Base-by-base conservation (phyloP, 2,797 vertebrate genomes). In the Sciurus carolinensis region DNA sequence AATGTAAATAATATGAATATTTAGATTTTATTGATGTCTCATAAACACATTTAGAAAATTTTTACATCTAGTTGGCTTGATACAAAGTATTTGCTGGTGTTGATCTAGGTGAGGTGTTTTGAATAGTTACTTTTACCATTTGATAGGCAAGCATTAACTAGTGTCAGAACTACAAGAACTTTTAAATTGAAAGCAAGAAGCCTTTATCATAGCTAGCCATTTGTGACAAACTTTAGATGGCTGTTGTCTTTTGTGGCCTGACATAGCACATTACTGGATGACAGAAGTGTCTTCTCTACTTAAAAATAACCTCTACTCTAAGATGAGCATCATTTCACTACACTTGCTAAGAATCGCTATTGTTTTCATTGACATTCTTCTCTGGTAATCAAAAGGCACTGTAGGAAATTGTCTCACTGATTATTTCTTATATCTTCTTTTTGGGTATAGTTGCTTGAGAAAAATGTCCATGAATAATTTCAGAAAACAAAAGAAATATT, bases 361-460 rank as follows among this genome's bases (percentile, higher is more conserved):
- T 69, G 36, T 75, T 75, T 71, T 91, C 44, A 67, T 42, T 93
- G 57, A 91, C 2, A 73, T 66, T 83, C 66, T 95, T 82, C 91
- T 91, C 64, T 84, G 28, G 52, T 39, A 93, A 39, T 33, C 28
- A 79, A 89, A 93, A 94, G 44, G 13, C 7, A 73, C 15, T 50
- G 3, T 59, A 72, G 33, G 28, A 91, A 97, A 84, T 64, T 76
- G 94, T 91, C 94, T 80, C 36, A 50, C 47, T 92, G 62, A 80
- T 30, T 73, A 4, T 59, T 87, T 86, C 59, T 71, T 92, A 0
- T 52, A 44, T 75, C 50, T 92, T 91, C 54, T 36, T 67, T 90
- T 91, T 84, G 7, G 7, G 81, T 72, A 15, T 77, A 91, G 50
- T 67, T 93, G 44, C 50, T 90, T 90, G n/a, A 91, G 26, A 85